These are phyloP conservation scores for Aelia acuminata DNA, from an alignment of 2,888 invertebrate species.

Conservation along the genomic window DNA sequence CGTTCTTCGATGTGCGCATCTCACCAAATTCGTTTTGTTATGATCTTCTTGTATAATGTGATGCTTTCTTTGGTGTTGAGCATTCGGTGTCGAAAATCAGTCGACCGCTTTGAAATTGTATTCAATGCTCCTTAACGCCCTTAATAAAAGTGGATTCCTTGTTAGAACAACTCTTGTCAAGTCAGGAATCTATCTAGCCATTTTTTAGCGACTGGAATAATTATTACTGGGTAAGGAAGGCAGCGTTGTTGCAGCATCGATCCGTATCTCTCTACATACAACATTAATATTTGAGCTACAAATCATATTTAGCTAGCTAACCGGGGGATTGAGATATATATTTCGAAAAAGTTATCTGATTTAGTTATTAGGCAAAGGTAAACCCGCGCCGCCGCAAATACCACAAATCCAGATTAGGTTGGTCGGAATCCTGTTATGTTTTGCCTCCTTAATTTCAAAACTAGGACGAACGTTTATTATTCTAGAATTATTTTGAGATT, in stretches of 20 bases:
- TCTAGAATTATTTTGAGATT: neutral
- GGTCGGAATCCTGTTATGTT: neutral
- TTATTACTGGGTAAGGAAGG: neutral
- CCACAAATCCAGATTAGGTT: conserved; percentile 41
- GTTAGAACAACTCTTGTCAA: neutral
- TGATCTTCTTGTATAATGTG: too few species aligned
- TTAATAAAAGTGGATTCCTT: neutral
- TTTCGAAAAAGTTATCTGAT: conserved; percentile 44
- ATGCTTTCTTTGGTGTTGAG: too few species aligned
- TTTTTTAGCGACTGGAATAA: neutral
- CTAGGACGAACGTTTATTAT: conserved; percentile 30
- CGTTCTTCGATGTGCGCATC: too few species aligned
- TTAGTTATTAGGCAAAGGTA: neutral
- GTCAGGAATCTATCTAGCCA: neutral
- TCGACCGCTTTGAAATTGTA: too few species aligned
- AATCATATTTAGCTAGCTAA: conserved; percentile 6
- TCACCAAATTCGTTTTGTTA: too few species aligned
- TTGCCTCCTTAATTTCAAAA: conserved; percentile 20
- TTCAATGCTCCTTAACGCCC: too few species aligned
- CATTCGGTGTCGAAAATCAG: too few species aligned
- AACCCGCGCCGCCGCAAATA: conserved; percentile 31
- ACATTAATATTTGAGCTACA: conserved; percentile 15
- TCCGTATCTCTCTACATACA: neutral
- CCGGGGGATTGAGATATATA: neutral
- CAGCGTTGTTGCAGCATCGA: neutral